These are phyloP conservation scores for Myiagra hebetior DNA, from an alignment of 2,113 vertebrate genomes.

Conservation along the genomic window DNA sequence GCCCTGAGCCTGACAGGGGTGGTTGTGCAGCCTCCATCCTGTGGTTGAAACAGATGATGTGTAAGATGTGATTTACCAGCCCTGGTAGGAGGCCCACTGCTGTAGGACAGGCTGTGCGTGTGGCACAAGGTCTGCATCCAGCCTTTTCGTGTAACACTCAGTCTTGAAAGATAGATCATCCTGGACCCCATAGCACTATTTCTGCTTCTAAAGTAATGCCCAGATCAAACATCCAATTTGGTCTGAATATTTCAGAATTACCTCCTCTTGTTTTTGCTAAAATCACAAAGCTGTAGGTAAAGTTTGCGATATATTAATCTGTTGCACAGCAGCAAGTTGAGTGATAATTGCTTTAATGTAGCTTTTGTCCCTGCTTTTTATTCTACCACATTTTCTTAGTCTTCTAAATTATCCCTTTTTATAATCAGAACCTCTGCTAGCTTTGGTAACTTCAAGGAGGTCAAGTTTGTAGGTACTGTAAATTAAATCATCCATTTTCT, in stretches of 20 bases:
- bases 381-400: neutral
- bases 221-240: neutral
- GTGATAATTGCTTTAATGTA: neutral
- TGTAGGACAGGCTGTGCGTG: neutral
- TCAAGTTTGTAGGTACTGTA: conserved; percentile 2
- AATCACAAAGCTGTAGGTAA: neutral
- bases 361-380: neutral
- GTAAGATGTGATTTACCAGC: neutral
- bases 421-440: neutral
- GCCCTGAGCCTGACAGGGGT: neutral
- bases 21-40: neutral
- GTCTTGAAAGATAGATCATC: neutral
- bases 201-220: neutral
- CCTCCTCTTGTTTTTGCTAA: neutral
- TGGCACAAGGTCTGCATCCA: neutral
- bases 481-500: conserved; percentile 60
- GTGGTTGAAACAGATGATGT: neutral
- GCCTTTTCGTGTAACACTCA: neutral
- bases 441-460: conserved; percentile 23
- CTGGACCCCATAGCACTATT: neutral
- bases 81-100: neutral
- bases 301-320: neutral
- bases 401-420: conserved; percentile 23
- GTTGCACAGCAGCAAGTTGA: neutral
- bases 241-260: neutral